phyloP scores from a whole-genome alignment of 2,888 invertebrate species.

The Orgyia antiqua region DNA sequence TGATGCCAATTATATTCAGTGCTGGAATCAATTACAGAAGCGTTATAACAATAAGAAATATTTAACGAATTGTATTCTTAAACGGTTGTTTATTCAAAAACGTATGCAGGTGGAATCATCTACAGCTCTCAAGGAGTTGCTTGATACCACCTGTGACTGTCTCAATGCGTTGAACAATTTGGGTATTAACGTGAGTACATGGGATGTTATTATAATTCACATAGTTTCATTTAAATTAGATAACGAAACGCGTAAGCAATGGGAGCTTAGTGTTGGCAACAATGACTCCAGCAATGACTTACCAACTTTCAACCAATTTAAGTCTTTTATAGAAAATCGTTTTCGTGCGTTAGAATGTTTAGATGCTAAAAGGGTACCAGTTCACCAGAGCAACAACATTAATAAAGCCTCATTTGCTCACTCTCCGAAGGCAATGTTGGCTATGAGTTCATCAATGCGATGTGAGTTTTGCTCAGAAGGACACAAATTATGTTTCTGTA shows the following conservation, averaged over 20 bases:
- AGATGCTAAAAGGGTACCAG: constrained; percentile 2
- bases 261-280: constrained; percentile 11
- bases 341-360: constrained; percentile 1
- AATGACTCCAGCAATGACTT: constrained; percentile 12
- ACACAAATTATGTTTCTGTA: constrained; percentile 12
- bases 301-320: constrained; percentile 13
- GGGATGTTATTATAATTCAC: too few species aligned
- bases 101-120: constrained; percentile 5
- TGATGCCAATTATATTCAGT: constrained; percentile 15
- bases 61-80: constrained; percentile 18
- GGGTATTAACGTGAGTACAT: constrained; percentile 7
- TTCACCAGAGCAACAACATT: constrained; percentile 1
- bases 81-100: constrained; percentile 6
- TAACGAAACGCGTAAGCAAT: constrained; percentile 15
- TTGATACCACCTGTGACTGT: constrained; percentile 17
- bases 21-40: constrained; percentile 17
- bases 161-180: constrained; percentile 11
- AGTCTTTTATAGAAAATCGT: constrained; percentile 1
- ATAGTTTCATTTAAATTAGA: constrained; percentile 16
- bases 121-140: constrained; percentile 5
- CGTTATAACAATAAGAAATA: too few species aligned
- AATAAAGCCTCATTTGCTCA: background rate
- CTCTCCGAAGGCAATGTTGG: constrained; percentile 2
- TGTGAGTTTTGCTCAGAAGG: constrained; percentile 20
- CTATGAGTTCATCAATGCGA: constrained; percentile 2